A percentile compares a stretch with the other conserved stretches of the same genome.
phyloP scores from a whole-genome alignment of 2,797 vertebrate genomes.

The Cottoperca gobio region DNA sequence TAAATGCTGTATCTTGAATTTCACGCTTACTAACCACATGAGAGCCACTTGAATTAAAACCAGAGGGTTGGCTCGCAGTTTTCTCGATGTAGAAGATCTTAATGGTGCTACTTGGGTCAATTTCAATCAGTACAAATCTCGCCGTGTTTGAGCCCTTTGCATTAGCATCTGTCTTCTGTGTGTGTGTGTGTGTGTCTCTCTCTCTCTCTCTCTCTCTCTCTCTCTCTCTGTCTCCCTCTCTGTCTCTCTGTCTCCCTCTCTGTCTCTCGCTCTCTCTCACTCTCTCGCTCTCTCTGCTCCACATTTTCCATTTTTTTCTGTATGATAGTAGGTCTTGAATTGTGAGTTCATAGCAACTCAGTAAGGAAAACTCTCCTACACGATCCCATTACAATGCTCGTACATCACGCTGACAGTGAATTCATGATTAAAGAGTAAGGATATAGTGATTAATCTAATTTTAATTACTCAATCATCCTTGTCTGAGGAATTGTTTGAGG shows the following conservation, averaged over 20 bases:
- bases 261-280: too few relatives aligned
- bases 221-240: too few relatives aligned
- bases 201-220: too few relatives aligned
- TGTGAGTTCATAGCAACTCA: constrained; percentile 29
- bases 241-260: too few relatives aligned
- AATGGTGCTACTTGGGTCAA: constrained; percentile 61
- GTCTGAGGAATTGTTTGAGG: constrained; percentile 47
- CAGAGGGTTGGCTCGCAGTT: constrained; percentile 46
- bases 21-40: constrained; percentile 55
- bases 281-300: neutral
- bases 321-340: constrained; percentile 15
- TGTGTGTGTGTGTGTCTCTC: too few relatives aligned
- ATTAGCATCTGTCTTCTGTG: constrained; percentile 32
- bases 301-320: neutral
- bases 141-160: constrained; percentile 38
- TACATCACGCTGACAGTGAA: constrained; percentile 50
- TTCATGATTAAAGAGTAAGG: constrained; percentile 51
- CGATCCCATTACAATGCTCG: constrained; percentile 39
- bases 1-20: constrained; percentile 54
- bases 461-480: constrained; percentile 65
- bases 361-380: constrained; percentile 12
- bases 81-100: constrained; percentile 60
- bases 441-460: constrained; percentile 64
- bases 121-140: constrained; percentile 71
- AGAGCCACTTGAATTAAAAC: constrained; percentile 73